Conservation (phyloP, 2,797 vertebrate species). For the Smutsia gigantea region DNA sequence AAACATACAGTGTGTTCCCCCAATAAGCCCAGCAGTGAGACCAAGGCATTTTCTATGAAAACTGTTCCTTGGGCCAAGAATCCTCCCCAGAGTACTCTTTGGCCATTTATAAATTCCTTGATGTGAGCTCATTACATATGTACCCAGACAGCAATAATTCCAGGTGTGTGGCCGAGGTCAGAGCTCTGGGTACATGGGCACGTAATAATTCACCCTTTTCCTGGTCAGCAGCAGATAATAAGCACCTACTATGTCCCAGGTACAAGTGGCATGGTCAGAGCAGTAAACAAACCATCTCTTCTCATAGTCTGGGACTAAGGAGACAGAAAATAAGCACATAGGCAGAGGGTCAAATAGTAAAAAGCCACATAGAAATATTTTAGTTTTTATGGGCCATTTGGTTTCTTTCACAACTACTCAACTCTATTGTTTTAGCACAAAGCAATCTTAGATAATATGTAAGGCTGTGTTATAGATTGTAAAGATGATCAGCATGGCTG, state of each 20-base stretch:
- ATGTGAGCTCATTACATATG: slow-evolving; percentile 14
- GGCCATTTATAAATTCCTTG: slow-evolving; percentile 63
- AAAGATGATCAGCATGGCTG: not conserved
- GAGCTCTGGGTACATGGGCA: not conserved
- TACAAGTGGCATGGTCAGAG: not conserved
- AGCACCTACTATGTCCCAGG: not conserved
- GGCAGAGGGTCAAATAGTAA: not conserved
- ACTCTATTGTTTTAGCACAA: not conserved
- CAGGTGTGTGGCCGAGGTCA: slow-evolving; percentile 28
- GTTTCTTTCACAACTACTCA: not conserved
- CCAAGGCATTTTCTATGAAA: slow-evolving; percentile 74
- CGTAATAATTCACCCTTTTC: not conserved
- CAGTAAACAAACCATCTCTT: not conserved
- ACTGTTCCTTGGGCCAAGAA: slow-evolving; percentile 69
- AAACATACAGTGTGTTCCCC: slow-evolving; percentile 33
- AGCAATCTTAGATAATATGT: not conserved
- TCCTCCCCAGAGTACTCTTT: slow-evolving; percentile 56
- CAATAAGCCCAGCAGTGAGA: slow-evolving; percentile 73
- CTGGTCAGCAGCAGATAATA: not conserved
- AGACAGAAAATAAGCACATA: not conserved
- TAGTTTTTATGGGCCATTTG: not conserved
- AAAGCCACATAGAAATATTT: not conserved
- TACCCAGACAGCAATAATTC: slow-evolving; percentile 40
- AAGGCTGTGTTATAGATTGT: not conserved
- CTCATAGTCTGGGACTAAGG: not conserved